A percentile compares a stretch with the other conserved stretches of the same genome.
These are phyloP conservation scores for Nephrotoma guestfalica DNA, from an alignment of 2,888 invertebrate genomes.

Conservation along the genomic window DNA sequence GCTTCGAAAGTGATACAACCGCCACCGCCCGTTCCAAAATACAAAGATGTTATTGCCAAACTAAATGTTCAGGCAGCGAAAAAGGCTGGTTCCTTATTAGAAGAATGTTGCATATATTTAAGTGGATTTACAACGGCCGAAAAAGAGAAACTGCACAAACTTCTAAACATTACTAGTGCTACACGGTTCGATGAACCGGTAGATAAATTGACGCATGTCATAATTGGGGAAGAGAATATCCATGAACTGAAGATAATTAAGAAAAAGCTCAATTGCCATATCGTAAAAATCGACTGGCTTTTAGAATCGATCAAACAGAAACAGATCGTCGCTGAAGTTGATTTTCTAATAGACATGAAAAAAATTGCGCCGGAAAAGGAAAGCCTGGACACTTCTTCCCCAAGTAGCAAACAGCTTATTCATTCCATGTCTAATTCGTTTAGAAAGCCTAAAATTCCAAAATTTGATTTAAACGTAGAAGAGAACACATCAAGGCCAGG, in stretches of 20 bases:
- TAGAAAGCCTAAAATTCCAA: conserved; percentile 25
- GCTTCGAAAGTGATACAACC: neutral
- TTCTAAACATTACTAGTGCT: conserved; percentile 68
- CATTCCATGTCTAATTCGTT: conserved; percentile 30
- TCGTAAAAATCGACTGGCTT: conserved; percentile 59
- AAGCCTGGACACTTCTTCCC: conserved; percentile 37
- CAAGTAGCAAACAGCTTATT: conserved; percentile 43
- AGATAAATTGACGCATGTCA: conserved; percentile 65
- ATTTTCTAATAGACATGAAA: conserved; percentile 21
- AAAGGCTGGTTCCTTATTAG: conserved; percentile 66
- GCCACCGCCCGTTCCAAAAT: neutral
- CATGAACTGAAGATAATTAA: conserved; percentile 33
- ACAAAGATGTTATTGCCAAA: conserved; percentile 22
- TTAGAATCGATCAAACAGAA: conserved; percentile 50
- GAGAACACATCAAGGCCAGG: neutral
- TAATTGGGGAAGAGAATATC: conserved; percentile 46
- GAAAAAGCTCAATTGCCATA: conserved; percentile 12
- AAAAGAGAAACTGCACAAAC: conserved; percentile 49
- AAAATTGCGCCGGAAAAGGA: neutral
- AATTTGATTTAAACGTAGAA: conserved; percentile 13
- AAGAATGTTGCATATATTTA: conserved; percentile 61
- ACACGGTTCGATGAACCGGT: conserved; percentile 62
- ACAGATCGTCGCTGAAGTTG: conserved; percentile 41
- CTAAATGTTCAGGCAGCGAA: conserved; percentile 52
- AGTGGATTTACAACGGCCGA: conserved; percentile 48